Evolutionary conservation across 2,113 vertebrate species (phyloP), one percentile per base, ranked within the genome.

Genomic region (Symphodus melops): DNA sequence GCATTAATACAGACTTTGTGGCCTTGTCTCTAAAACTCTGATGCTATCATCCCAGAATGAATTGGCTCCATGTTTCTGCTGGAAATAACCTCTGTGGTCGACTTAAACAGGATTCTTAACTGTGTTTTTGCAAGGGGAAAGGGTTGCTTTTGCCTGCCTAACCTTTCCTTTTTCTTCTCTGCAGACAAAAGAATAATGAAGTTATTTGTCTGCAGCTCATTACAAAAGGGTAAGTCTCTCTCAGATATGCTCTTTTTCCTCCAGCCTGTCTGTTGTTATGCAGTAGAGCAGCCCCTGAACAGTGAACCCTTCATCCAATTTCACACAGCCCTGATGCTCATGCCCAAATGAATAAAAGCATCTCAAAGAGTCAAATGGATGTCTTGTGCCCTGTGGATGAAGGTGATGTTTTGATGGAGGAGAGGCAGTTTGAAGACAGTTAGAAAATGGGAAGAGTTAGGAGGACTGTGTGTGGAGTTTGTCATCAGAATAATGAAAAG

Each of bases 1-100:
- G 58, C 64, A 72, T 73, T 76, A 68, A 67, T 76, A 70, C 39
- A 75, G 63, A 73, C 14, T 68, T 84, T 56, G 37, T 19, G 37
- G 48, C 46, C 58, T 51, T 61, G 51, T 65, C 70, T 78, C 62
- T 65, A 58, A 58, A 62, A 67, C 67, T 74, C 21, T 72, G 88
- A 90, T 84, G 72, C 59, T 88, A 87, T 92, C 84, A 72, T 42
- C 57, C 14, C 72, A 76, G 79, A 75, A 86, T 84, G 87, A 89
- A 92, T 92, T 75, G 73, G 59, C 76, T 59, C 58, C 41, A 51
- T 62, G 67, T 46, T 68, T 83, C 77, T 71, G 65, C 65, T 58
- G 61, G 46, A 42, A 48, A 64, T 79, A 81, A 84, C 79, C 75
- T 83, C 82, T 75, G 78, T 70, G 63, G 55, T 81, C 44, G 67